These are phyloP conservation scores for Theretra japonica DNA, from an alignment of 2,888 invertebrate genomes.

Conservation along the genomic window DNA sequence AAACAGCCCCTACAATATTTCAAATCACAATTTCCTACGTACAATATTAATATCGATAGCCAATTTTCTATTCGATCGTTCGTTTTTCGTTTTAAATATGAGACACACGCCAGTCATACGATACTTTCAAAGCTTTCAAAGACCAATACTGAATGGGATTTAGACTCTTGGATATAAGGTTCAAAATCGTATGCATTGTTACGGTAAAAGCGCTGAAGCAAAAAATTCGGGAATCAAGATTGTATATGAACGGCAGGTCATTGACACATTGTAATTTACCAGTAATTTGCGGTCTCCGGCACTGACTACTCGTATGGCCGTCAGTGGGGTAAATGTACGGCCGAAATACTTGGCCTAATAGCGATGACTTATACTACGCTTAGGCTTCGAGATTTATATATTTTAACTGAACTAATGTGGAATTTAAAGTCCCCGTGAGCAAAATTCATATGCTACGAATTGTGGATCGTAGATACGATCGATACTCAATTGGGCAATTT, in stretches of 20 bases:
- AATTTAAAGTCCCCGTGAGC: no score
- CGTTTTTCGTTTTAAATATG: neutral
- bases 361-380: neutral
- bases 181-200: neutral
- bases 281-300: neutral
- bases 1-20: no score
- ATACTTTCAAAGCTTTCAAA: neutral
- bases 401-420: neutral
- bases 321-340: neutral
- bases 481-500: no score
- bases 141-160: neutral
- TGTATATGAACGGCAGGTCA: slow-evolving; percentile 22
- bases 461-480: no score
- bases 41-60: neutral
- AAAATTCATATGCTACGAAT: no score
- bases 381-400: neutral
- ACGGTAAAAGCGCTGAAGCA: slow-evolving; percentile 16
- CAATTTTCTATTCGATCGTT: neutral
- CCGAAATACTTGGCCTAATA: neutral
- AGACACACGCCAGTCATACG: neutral
- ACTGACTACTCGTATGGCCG: neutral
- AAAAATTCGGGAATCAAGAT: slow-evolving; percentile 10
- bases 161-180: neutral
- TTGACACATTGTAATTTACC: slow-evolving; percentile 22
- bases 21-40: no score